phyloP scores from a whole-genome alignment of 2,797 vertebrate species.

The Sebastes iracundus region DNA sequence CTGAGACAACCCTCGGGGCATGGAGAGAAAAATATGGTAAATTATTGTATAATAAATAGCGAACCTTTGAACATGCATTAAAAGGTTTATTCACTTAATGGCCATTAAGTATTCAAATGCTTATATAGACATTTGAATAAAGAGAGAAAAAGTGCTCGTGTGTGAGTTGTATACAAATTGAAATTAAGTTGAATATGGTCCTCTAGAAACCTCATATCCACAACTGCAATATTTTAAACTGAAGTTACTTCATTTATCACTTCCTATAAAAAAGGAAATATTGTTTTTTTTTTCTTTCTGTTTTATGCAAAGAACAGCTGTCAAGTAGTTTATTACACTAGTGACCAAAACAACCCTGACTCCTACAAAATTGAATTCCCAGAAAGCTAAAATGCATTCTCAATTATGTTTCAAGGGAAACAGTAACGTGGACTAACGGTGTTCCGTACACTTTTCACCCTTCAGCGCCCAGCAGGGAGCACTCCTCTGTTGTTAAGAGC shows the following conservation, averaged over 20 bases:
- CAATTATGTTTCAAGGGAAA: no score
- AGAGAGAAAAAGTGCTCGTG: neutral
- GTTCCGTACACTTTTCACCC: no score
- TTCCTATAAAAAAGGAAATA: neutral
- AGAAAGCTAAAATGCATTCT: no score
- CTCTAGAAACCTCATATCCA: neutral
- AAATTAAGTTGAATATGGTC: neutral
- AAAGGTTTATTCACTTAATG: slow-evolving; percentile 6
- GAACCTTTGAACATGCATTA: neutral
- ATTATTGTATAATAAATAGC: neutral
- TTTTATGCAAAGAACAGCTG: neutral
- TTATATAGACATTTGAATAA: neutral
- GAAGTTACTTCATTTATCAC: neutral
- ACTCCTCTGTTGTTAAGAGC: no score
- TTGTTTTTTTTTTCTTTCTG: no score
- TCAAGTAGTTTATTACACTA: no score
- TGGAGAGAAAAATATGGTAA: neutral
- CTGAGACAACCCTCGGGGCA: neutral
- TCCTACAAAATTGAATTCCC: no score
- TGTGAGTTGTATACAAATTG: neutral
- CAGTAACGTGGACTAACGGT: no score
- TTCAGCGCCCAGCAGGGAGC: no score
- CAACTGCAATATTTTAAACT: neutral
- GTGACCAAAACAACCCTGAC: no score
- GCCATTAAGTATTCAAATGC: neutral